These are phyloP conservation scores for Ichneumon xanthorius DNA, from an alignment of 2,888 invertebrate species.

Conservation along the genomic window DNA sequence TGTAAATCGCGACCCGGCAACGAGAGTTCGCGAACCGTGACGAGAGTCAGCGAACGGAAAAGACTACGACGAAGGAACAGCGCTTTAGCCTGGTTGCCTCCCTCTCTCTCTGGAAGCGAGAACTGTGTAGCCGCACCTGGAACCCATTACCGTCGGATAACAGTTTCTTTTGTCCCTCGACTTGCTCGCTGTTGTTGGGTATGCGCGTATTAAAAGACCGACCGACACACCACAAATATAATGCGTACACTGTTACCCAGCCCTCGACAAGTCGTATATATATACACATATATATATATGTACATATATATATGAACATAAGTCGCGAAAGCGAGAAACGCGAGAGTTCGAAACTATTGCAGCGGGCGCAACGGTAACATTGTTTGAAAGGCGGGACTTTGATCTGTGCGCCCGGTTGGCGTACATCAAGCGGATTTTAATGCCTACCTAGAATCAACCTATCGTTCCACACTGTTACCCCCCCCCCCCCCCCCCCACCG, in stretches of 20 bases:
- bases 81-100: slow-evolving; percentile 16
- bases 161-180: slow-evolving; percentile 75
- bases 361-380: slow-evolving; percentile 78
- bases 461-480: slow-evolving; percentile 47
- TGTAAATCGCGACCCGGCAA: slow-evolving; percentile 47
- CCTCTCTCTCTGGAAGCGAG: slow-evolving; percentile 17
- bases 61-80: slow-evolving; percentile 40
- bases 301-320: slow-evolving; percentile 22
- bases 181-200: slow-evolving; percentile 64
- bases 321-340: slow-evolving; percentile 68
- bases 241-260: slow-evolving; percentile 17
- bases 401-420: slow-evolving; percentile 81
- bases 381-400: slow-evolving; percentile 84
- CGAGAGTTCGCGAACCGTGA: slow-evolving; percentile 62
- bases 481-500: background rate
- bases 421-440: slow-evolving; percentile 82
- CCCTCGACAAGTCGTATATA: slow-evolving; percentile 11
- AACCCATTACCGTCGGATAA: slow-evolving; percentile 78
- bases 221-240: slow-evolving; percentile 57
- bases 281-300: background rate
- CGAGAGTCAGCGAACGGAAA: slow-evolving; percentile 57
- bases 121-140: slow-evolving; percentile 74
- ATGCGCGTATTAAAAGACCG: slow-evolving; percentile 73
- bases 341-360: slow-evolving; percentile 68
- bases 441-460: slow-evolving; percentile 78